Conservation (phyloP, 2,888 invertebrate genomes). For the Augiades crinisus region DNA sequence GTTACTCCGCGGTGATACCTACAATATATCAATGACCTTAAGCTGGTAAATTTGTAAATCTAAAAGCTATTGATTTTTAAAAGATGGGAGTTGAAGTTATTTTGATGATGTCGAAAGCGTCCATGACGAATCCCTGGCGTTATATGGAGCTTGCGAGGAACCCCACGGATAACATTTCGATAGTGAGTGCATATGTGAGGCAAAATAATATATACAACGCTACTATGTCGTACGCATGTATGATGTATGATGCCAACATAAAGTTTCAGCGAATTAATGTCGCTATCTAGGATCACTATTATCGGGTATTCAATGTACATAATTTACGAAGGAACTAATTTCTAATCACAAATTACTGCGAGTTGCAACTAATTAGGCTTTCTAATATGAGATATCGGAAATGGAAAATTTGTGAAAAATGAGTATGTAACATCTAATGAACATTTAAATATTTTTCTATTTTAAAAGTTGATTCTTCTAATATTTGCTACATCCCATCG, state of each 20-base stretch:
- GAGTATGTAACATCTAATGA: background rate
- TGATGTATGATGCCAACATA: constrained; percentile 48
- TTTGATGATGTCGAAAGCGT: constrained; percentile 33
- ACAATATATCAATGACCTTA: constrained; percentile 27
- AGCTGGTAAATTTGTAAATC: constrained; percentile 30
- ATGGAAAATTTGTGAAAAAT: constrained; percentile 16
- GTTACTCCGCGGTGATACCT: constrained; percentile 41
- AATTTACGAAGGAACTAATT: constrained; percentile 1
- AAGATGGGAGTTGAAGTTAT: constrained; percentile 33
- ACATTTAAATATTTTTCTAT: background rate
- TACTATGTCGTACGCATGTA: constrained; percentile 29
- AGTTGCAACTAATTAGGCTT: constrained; percentile 17
- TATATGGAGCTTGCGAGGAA: constrained; percentile 37
- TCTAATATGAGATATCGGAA: constrained; percentile 3
- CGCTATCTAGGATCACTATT: constrained; percentile 4
- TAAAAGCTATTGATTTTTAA: constrained; percentile 51
- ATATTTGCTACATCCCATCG: too few species aligned
- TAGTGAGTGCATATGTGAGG: constrained; percentile 59
- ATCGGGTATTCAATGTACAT: background rate
- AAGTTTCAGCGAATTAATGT: constrained; percentile 2
- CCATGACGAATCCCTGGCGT: constrained; percentile 52
- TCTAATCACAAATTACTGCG: constrained; percentile 18
- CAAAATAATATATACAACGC: constrained; percentile 52
- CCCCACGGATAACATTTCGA: constrained; percentile 39
- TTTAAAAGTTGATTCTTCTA: too few species aligned